A percentile compares a stretch with the other conserved stretches of the same genome.
Conservation (phyloP, 2,797 vertebrate species). For the Antrozous pallidus region DNA sequence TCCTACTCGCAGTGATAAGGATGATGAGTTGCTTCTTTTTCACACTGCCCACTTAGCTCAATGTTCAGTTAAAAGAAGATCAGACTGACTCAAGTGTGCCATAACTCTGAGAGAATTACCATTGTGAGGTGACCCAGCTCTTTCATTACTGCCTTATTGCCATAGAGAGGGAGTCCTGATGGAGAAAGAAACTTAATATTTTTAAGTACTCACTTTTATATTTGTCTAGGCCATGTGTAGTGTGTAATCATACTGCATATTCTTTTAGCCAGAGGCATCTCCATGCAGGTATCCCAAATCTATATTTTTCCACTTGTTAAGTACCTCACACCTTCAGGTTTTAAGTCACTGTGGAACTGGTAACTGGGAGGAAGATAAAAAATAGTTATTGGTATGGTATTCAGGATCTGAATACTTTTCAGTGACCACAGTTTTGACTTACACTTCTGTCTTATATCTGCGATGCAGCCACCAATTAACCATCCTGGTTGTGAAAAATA, state of each 20-base stretch:
- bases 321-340: conserved; percentile 31
- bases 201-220: conserved; percentile 61
- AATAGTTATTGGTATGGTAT: background rate
- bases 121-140: conserved; percentile 69
- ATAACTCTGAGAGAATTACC: conserved; percentile 76
- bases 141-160: conserved; percentile 77
- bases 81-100: conserved; percentile 59
- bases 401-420: background rate
- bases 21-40: conserved; percentile 66
- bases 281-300: background rate
- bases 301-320: conserved; percentile 43
- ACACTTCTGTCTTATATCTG: background rate
- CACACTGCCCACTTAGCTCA: conserved; percentile 64
- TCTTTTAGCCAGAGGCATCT: conserved; percentile 73
- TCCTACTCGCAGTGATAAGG: conserved; percentile 56
- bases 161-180: conserved; percentile 58
- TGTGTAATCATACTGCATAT: conserved; percentile 37
- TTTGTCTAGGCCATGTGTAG: conserved; percentile 63
- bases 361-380: conserved; percentile 38
- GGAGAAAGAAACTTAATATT: conserved; percentile 72
- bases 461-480: background rate
- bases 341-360: conserved; percentile 19
- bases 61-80: conserved; percentile 71
- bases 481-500: background rate
- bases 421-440: background rate